phyloP scores from a whole-genome alignment of 2,113 vertebrate genomes.

The Crocuta crocuta region DNA sequence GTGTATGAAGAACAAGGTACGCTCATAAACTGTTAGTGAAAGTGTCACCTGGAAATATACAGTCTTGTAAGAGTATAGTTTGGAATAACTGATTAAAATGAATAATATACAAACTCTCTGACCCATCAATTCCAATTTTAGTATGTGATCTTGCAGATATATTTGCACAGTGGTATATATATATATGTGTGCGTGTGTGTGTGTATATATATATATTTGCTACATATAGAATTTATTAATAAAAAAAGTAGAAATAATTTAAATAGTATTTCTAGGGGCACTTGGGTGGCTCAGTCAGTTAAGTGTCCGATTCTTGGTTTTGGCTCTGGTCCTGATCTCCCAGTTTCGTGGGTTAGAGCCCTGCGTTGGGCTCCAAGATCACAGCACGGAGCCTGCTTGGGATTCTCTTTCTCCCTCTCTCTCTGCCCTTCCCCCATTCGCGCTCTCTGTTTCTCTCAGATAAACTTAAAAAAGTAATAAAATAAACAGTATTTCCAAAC shows the following conservation, averaged over 20 bases:
- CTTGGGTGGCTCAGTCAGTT: too few species aligned
- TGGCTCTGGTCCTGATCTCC: too few species aligned
- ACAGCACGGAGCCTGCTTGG: too few species aligned
- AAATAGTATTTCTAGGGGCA: neutral
- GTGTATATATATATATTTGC: neutral
- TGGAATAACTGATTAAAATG: neutral
- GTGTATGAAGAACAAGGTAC: neutral
- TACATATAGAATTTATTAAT: neutral
- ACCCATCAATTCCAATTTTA: neutral
- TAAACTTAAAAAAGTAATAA: too few species aligned
- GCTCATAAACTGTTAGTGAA: neutral
- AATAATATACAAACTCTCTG: neutral
- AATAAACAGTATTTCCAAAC: neutral
- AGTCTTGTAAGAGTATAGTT: neutral
- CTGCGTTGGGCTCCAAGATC: too few species aligned
- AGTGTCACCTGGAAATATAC: neutral
- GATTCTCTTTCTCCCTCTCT: too few species aligned
- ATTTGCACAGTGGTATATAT: neutral
- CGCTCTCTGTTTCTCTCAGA: too few species aligned
- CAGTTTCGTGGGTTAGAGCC: too few species aligned
- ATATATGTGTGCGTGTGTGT: neutral
- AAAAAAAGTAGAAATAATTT: slow-evolving; percentile 5
- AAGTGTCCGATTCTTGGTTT: too few species aligned
- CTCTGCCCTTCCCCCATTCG: too few species aligned
- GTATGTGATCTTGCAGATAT: neutral